phyloP scores from a whole-genome alignment of 2,797 vertebrate genomes.

The Schizopygopsis malacanthus region DNA sequence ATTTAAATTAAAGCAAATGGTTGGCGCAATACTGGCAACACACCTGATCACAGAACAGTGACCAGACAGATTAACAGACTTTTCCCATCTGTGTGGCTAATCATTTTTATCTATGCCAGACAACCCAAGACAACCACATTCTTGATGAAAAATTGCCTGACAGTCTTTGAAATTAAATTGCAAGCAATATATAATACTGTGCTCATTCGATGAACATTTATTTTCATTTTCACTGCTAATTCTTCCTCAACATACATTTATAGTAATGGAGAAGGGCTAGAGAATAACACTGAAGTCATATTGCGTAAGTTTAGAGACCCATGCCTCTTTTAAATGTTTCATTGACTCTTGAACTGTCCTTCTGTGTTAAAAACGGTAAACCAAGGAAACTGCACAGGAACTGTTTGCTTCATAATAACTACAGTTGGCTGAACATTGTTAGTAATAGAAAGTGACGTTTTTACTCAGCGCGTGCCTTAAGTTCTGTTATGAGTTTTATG shows the following conservation, averaged over 20 bases:
- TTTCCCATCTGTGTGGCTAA: constrained; percentile 55
- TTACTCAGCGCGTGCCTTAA: not conserved
- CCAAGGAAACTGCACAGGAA: not conserved
- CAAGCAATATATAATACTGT: constrained; percentile 9
- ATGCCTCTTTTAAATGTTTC: not conserved
- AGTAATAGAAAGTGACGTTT: not conserved
- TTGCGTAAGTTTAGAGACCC: not conserved
- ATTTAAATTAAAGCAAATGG: constrained; percentile 81
- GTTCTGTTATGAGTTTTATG: constrained; percentile 1
- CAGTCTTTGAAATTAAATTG: constrained; percentile 46
- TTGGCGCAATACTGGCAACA: constrained; percentile 72
- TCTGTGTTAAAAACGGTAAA: not conserved
- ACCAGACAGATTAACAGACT: constrained; percentile 61
- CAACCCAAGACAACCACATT: constrained; percentile 54
- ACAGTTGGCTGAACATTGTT: not conserved
- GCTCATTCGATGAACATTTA: not conserved
- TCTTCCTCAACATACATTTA: not conserved
- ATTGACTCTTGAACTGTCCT: not conserved
- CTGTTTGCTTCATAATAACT: not conserved
- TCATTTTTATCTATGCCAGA: constrained; percentile 52
- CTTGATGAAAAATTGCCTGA: constrained; percentile 48
- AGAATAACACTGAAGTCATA: not conserved
- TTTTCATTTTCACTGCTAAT: not conserved
- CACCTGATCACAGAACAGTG: constrained; percentile 74
- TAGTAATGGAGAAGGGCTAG: not conserved